A percentile compares a stretch with the other conserved stretches of the same genome.
Conservation (phyloP, 2,113 vertebrate species). For the Leucoraja erinaceus region DNA sequence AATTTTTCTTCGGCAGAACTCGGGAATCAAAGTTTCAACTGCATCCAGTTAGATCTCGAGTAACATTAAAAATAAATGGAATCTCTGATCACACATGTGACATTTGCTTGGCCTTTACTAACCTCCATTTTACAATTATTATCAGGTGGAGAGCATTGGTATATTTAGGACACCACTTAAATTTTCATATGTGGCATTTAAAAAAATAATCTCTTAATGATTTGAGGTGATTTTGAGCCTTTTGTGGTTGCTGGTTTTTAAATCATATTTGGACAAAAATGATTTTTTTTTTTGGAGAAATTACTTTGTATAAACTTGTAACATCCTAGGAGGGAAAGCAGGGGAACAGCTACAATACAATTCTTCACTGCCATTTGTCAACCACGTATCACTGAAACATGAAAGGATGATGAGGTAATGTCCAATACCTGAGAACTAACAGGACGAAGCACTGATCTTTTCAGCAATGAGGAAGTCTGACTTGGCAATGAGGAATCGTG, state of each 20-base stretch:
- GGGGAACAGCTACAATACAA: no score
- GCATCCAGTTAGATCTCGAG: neutral
- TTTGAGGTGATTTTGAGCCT: neutral
- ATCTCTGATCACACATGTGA: neutral
- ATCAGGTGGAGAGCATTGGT: neutral
- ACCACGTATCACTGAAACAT: no score
- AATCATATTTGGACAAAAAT: neutral
- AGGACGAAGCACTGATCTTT: constrained; percentile 77
- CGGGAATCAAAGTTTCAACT: no score
- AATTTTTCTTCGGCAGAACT: no score
- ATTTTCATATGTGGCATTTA: neutral
- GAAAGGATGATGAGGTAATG: no score
- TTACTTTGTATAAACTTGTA: neutral
- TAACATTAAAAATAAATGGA: neutral
- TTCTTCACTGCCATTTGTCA: neutral
- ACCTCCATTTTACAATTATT: neutral
- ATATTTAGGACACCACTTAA: neutral
- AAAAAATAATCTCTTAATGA: neutral
- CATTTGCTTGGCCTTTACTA: neutral
- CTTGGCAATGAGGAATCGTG: constrained; percentile 86
- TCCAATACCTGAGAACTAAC: constrained; percentile 48
- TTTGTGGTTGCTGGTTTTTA: neutral
- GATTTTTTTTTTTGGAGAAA: neutral
- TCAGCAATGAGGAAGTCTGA: constrained; percentile 77
- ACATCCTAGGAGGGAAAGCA: neutral